Evolutionary conservation across 2,888 invertebrate genomes (phyloP), one percentile per base, ranked within the genome.

Genomic region (Punctoribates punctum): DNA sequence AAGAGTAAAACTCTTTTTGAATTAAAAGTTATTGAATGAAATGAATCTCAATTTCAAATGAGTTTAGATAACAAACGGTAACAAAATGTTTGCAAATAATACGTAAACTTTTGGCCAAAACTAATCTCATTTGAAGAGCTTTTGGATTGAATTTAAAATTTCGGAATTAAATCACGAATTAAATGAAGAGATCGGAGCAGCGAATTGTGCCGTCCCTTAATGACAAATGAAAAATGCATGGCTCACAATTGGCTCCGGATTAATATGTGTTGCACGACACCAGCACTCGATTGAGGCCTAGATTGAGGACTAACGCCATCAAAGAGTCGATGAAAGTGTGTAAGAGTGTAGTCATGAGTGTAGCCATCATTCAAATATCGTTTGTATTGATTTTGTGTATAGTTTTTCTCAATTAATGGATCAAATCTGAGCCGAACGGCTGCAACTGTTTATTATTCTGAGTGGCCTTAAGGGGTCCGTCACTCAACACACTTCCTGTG

Each of bases 391-490:
- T 60, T 60, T 60, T 15, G 23, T 15, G 15, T 15, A 27, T 29
- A 60, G 60, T 60, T 60, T 60, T 57, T 57, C 23, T 20, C 60
- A 60, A 60, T 60, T 60, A 60, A 60, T 29, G 60, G 27, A 27
- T 29, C 60, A 60, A 60, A 60, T 29, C 25, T 42, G 42, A 42
- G 42, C 60, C 27, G 29, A 60, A 27, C 60, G 27, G 27, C 17
- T 17, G 51, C n/a, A 51, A 8, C 5, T 51, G 51, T 51, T 51
- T 51, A 51, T 51, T 51, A 27, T 60, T 38, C n/a, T 38, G 65
- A 38, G 65, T 67, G 65, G 34, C 65, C 65, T 67, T 67, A 67
- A 67, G 65, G 65, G 65, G 65, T 67, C 65, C 20, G 65, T 67
- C 65, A 67, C 38, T 38, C 38, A 62, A 20, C 29, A 8, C 20